Evolutionary conservation across 2,888 invertebrate genomes (phyloP).

Genomic region (Eremobia ochroleuca): DNA sequence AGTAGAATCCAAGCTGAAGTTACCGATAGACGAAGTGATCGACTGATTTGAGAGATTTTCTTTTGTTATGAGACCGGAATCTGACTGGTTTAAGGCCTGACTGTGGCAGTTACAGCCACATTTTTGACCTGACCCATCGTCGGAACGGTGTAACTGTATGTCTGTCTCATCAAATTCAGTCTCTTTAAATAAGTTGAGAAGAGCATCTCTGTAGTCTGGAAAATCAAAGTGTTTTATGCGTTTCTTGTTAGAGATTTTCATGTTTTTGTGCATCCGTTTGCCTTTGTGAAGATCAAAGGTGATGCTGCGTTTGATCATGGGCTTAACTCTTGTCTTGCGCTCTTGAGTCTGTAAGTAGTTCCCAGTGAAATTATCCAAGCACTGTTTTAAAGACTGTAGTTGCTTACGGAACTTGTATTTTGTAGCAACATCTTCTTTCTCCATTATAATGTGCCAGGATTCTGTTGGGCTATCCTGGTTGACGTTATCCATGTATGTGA

Average conservation of each 20-base stretch:
- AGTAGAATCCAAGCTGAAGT: constrained; percentile 83
- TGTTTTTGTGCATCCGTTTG: constrained; percentile 67
- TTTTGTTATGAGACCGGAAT: constrained; percentile 79
- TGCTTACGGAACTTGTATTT: constrained; percentile 81
- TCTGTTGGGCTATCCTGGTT: constrained; percentile 76
- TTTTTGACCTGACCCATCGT: constrained; percentile 52
- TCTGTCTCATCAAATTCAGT: constrained; percentile 61
- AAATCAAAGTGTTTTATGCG: constrained; percentile 84
- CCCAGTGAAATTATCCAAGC: constrained; percentile 79
- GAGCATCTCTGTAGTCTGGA: constrained; percentile 84
- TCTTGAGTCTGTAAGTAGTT: constrained; percentile 73
- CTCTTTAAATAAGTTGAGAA: constrained; percentile 81
- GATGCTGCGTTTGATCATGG: constrained; percentile 58
- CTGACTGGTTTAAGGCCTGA: constrained; percentile 69
- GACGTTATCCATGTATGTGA: constrained; percentile 71
- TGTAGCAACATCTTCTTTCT: constrained; percentile 79
- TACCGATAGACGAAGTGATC: constrained; percentile 87
- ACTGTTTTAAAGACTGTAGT: constrained; percentile 78
- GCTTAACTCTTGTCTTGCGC: constrained; percentile 52
- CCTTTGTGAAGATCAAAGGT: constrained; percentile 73
- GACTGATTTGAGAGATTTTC: constrained; percentile 77
- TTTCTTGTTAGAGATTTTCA: constrained; percentile 79
- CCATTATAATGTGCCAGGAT: constrained; percentile 83
- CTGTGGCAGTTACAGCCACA: constrained; percentile 80
- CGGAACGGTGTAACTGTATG: constrained; percentile 41